Conservation (phyloP, 2,888 invertebrate species). For the Bruchidius siliquastri region DNA sequence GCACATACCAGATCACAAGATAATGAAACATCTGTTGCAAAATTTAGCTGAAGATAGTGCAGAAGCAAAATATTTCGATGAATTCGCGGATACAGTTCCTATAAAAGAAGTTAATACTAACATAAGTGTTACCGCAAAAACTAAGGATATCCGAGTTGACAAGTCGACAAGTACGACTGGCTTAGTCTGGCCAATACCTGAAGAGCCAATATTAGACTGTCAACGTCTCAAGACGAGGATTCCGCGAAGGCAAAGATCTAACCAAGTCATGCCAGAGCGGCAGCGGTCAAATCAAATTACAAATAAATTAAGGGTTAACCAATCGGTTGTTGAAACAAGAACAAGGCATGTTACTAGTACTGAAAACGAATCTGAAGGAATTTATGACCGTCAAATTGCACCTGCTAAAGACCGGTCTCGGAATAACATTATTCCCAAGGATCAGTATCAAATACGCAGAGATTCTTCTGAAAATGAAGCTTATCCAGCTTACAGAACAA, state of each 20-base stretch:
- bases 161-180: conserved; percentile 19
- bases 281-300: background rate
- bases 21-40: conserved; percentile 29
- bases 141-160: conserved; percentile 8
- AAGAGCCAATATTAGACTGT: background rate
- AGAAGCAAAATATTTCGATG: background rate
- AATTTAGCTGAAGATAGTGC: conserved; percentile 13
- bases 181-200: conserved; percentile 11
- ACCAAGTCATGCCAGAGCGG: background rate
- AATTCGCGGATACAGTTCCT: conserved; percentile 12
- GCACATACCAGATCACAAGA: conserved; percentile 28
- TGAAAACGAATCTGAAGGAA: background rate
- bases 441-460: background rate
- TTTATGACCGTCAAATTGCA: background rate
- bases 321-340: background rate
- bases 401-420: background rate
- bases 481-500: background rate
- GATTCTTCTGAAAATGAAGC: background rate
- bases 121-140: background rate
- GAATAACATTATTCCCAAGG: background rate
- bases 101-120: conserved; percentile 7
- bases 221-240: conserved; percentile 2
- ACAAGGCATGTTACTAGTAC: background rate
- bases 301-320: background rate
- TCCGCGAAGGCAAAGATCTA: conserved; percentile 9